phyloP scores from a whole-genome alignment of 2,888 invertebrate genomes.

The Cantharis nigra region DNA sequence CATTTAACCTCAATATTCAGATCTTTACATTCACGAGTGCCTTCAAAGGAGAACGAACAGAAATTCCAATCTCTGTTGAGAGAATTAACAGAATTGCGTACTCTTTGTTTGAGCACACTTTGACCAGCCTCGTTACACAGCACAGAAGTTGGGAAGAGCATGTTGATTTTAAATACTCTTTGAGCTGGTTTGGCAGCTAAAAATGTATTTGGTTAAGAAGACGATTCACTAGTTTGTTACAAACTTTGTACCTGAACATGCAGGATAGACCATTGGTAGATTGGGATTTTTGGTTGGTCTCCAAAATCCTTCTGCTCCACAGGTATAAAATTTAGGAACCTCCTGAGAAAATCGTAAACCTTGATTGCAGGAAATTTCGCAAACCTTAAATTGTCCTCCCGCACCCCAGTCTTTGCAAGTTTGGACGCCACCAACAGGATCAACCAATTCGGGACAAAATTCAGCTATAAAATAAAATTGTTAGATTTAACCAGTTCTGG shows the following conservation, averaged over 20 bases:
- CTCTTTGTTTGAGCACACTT: conserved; percentile 86
- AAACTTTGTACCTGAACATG: conserved; percentile 77
- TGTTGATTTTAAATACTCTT: conserved; percentile 88
- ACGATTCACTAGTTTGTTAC: neutral
- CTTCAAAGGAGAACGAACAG: conserved; percentile 89
- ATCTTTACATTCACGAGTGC: conserved; percentile 88
- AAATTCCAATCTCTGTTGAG: conserved; percentile 96
- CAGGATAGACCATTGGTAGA: conserved; percentile 84
- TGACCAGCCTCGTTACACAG: conserved; percentile 95
- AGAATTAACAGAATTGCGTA: conserved; percentile 85
- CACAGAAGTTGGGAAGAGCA: conserved; percentile 96
- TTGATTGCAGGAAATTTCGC: conserved; percentile 85
- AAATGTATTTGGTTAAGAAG: conserved; percentile 37
- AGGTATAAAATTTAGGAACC: conserved; percentile 96
- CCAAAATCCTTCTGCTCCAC: conserved; percentile 99
- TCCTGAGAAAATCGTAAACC: conserved; percentile 90
- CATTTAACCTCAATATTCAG: conserved; percentile 90
- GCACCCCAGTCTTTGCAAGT: conserved; percentile 96
- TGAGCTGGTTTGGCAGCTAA: conserved; percentile 88
- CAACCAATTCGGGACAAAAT: conserved; percentile 86
- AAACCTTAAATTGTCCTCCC: conserved; percentile 93
- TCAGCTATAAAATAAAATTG: conserved; percentile 66
- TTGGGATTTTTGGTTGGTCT: conserved; percentile 82
- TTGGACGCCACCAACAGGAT: conserved; percentile 90
- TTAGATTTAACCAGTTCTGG: neutral